A percentile compares a stretch with the other conserved stretches of the same genome.
phyloP scores from a whole-genome alignment of 2,797 vertebrate genomes.

The Diceros bicornis region DNA sequence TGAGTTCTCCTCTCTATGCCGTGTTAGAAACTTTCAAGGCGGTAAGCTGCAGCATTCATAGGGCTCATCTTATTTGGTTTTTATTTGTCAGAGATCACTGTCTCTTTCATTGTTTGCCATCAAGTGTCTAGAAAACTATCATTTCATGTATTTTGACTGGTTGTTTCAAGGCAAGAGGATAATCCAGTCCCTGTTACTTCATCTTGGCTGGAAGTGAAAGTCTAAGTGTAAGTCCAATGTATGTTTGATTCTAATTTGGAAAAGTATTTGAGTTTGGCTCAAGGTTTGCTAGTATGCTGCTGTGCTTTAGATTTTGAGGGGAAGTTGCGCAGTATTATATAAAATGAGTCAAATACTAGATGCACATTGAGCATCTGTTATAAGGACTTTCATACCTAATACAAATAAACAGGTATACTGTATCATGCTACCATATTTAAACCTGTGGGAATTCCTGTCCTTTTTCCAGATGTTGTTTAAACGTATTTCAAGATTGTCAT shows the following conservation, averaged over 20 bases:
- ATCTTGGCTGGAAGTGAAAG: neutral
- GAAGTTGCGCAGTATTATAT: neutral
- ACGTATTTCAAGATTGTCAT: constrained; percentile 65
- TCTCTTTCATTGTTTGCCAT: neutral
- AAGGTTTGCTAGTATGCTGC: neutral
- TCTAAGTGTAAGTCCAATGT: neutral
- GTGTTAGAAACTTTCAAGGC: neutral
- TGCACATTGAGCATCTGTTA: neutral
- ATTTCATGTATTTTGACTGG: neutral
- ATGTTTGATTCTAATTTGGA: constrained; percentile 10
- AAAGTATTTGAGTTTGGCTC: constrained; percentile 11
- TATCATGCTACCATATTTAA: constrained; percentile 57
- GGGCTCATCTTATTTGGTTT: neutral
- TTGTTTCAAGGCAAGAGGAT: neutral
- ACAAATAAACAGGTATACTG: neutral
- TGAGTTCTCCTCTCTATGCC: neutral
- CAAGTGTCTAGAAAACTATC: neutral
- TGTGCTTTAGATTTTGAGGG: constrained; percentile 46
- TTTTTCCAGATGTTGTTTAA: constrained; percentile 66
- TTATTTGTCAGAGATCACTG: neutral
- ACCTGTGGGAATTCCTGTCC: constrained; percentile 56
- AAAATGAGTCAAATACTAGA: neutral
- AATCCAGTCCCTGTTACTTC: neutral
- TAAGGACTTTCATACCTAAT: constrained; percentile 49
- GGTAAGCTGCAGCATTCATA: neutral